Percentiles rank a stretch among this genome's conserved stretches.
Conservation (phyloP, 2,888 invertebrate species). For the Cephus pulcher region DNA sequence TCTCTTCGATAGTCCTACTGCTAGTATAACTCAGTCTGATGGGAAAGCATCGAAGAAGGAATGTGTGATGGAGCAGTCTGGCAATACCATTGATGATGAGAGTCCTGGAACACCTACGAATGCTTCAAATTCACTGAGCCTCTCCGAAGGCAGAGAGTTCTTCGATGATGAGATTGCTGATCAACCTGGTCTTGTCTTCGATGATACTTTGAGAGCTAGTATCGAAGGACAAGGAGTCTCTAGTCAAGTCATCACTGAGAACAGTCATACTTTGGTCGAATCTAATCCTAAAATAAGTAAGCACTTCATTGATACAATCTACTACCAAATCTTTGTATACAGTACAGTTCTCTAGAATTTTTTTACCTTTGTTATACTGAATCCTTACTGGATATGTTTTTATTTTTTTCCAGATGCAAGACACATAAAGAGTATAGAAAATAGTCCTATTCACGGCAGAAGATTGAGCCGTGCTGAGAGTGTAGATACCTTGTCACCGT, state of each 20-base stretch:
- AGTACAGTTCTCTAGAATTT: background rate
- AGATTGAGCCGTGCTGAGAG: conserved; percentile 76
- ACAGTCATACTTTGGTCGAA: conserved; percentile 60
- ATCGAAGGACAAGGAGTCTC: conserved; percentile 36
- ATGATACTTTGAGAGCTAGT: conserved; percentile 70
- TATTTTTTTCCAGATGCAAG: conserved; percentile 38
- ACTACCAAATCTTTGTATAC: background rate
- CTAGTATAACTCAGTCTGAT: conserved; percentile 63
- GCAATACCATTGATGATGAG: conserved; percentile 61
- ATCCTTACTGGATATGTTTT: background rate
- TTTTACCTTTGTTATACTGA: background rate
- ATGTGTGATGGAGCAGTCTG: conserved; percentile 63
- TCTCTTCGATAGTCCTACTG: conserved; percentile 77
- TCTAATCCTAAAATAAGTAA: conserved; percentile 56
- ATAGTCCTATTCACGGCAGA: conserved; percentile 60
- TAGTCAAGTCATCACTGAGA: conserved; percentile 54
- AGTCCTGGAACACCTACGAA: conserved; percentile 84
- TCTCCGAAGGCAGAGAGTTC: conserved; percentile 86
- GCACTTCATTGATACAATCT: conserved; percentile 18
- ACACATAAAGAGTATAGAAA: conserved; percentile 52
- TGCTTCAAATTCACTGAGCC: conserved; percentile 79
- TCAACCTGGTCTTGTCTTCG: conserved; percentile 86
- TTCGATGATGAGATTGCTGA: conserved; percentile 93
- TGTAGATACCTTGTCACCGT: conserved; percentile 84
- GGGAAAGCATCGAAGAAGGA: conserved; percentile 67